Conservation (phyloP, 2,113 vertebrate genomes). For the Psittacara wagleri region DNA sequence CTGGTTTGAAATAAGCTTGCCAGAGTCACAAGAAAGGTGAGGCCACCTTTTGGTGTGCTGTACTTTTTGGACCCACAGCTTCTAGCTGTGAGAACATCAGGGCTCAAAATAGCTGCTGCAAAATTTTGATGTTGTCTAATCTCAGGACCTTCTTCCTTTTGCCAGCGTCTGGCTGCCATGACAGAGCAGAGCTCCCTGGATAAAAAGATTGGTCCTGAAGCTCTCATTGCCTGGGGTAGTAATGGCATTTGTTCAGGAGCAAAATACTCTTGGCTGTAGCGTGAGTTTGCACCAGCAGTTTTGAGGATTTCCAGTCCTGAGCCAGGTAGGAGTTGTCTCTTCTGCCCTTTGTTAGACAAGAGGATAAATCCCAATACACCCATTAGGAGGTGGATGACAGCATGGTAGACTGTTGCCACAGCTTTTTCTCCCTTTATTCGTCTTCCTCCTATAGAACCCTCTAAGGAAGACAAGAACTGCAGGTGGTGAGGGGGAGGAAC, state of each 20-base stretch:
- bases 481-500: not conserved
- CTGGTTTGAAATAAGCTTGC: not conserved
- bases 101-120: not conserved
- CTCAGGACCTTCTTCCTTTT: not conserved
- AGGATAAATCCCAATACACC: constrained; percentile 21
- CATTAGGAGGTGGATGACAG: constrained; percentile 20
- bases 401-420: not conserved
- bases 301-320: not conserved
- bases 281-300: not conserved
- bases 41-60: not conserved
- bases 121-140: not conserved
- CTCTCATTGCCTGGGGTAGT: not conserved
- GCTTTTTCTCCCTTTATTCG: not conserved
- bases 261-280: not conserved
- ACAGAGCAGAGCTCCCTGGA: not conserved
- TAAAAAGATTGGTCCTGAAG: not conserved
- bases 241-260: not conserved
- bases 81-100: not conserved
- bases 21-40: not conserved
- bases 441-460: not conserved
- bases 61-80: not conserved
- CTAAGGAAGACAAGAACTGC: constrained; percentile 40
- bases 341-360: not conserved
- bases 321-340: not conserved
- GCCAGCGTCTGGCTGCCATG: not conserved